A percentile compares a stretch with the other conserved stretches of the same genome.
phyloP scores from a whole-genome alignment of 2,888 invertebrate genomes.

The Parnassius smintheus region DNA sequence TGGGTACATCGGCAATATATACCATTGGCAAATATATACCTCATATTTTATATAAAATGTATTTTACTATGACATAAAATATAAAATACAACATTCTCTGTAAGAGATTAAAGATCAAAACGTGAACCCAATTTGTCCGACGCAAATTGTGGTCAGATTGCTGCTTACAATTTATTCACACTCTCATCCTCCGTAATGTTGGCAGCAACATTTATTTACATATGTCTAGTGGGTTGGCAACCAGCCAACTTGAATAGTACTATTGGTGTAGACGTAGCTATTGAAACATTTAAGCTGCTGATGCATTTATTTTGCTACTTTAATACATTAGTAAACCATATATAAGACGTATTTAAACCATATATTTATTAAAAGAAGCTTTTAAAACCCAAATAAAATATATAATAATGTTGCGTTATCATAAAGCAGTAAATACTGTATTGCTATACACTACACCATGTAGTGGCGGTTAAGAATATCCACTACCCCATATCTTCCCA shows the following conservation, averaged over 20 bases:
- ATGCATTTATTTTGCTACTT: not conserved
- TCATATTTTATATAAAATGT: no score
- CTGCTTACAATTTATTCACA: constrained; percentile 24
- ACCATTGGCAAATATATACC: no score
- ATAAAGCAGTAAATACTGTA: no score
- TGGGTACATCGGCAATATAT: no score
- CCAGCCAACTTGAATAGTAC: constrained; percentile 23
- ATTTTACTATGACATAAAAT: not conserved
- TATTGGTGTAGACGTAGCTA: constrained; percentile 20
- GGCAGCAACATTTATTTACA: constrained; percentile 23
- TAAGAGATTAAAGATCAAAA: constrained; percentile 19
- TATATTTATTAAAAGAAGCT: no score
- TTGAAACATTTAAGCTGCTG: constrained; percentile 22
- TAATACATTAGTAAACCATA: no score
- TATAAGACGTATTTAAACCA: no score
- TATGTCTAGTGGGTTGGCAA: constrained; percentile 18
- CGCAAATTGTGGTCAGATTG: constrained; percentile 25
- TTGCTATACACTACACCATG: no score
- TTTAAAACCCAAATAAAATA: no score
- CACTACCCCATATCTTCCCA: no score
- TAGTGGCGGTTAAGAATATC: no score
- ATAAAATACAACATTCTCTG: constrained; percentile 22
- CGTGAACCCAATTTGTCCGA: constrained; percentile 21
- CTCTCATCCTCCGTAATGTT: constrained; percentile 24
- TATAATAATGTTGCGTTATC: no score